Base-by-base conservation (phyloP, 2,113 vertebrate species). In the Tonatia bakeri region DNA sequence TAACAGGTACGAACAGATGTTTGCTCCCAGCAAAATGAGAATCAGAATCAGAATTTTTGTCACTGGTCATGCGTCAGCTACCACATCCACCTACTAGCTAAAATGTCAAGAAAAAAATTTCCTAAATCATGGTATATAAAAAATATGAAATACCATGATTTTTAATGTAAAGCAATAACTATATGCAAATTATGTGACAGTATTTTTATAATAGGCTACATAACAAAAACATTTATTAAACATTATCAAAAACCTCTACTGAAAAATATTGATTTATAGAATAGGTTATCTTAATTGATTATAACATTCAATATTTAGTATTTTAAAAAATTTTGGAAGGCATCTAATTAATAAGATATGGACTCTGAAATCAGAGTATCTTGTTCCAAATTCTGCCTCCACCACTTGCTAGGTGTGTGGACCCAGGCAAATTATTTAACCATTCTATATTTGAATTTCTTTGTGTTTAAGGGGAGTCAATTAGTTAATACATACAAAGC, bases 1-100 rank as follows among this genome's bases (percentile, higher is more conserved):
- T 95, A 96, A 93, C 50, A 95, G n/a, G 31, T 47, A 95, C 64
- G 76, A 97, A 96, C 97, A 98, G 95, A 97, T 96, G 82, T 97
- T 96, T 94, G 81, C 85, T 75, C 70, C 50, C 69, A 72, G 93
- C 96, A 97, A 96, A 97, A 6, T 96, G 56, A 91, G 52, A 90
- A 90, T 38, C 69, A 15, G 43, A 97, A 94, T 4, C 11, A 96
- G 12, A 87, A 81, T 82, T 92, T 87, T 47, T 77, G 3, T 80
- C 75, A 36, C 16, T 33, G 65, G 97, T 79, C 28, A 28, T 36
- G 83, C 94, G 16, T 84, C 31, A 96, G 13, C 56, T 93, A 33
- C 91, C 52, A 87, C 47, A 92, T 75, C 61, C 87, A 76, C 1
- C 6, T 92, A 65, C 92, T 92, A 67, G 11, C 77, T 52, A 90